Conservation (phyloP, 2,888 invertebrate genomes). For the Apoda limacodes region DNA sequence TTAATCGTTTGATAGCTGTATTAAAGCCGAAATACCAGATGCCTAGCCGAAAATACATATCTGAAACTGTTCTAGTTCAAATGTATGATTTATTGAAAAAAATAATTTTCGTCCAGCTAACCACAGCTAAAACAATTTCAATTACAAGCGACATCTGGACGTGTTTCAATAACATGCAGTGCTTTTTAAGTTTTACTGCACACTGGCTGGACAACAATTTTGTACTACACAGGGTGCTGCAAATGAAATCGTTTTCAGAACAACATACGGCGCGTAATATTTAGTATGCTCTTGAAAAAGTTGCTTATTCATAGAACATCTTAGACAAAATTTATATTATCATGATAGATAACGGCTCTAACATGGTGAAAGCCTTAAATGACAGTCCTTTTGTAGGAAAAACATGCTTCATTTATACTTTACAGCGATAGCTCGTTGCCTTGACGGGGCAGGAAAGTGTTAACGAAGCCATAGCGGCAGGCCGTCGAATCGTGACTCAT, state of each 20-base stretch:
- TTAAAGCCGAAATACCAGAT: constrained; percentile 9
- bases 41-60: constrained; percentile 8
- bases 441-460: constrained; percentile 3
- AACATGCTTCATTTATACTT: constrained; percentile 6
- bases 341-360: constrained; percentile 23
- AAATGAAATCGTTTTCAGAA: constrained; percentile 20
- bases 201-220: constrained; percentile 8
- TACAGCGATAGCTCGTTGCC: constrained; percentile 3
- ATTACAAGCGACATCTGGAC: constrained; percentile 22
- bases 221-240: constrained; percentile 15
- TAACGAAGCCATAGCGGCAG: constrained; percentile 1
- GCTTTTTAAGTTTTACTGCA: constrained; percentile 19
- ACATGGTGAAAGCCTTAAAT: constrained; percentile 7
- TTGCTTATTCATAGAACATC: constrained; percentile 26
- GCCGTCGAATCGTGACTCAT: constrained; percentile 2
- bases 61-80: constrained; percentile 5
- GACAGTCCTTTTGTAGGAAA: constrained; percentile 6
- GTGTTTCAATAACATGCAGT: constrained; percentile 12
- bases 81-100: constrained; percentile 6
- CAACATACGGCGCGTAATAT: constrained; percentile 24
- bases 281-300: constrained; percentile 22
- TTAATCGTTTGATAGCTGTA: constrained; percentile 5
- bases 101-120: background rate
- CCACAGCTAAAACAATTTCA: constrained; percentile 13
- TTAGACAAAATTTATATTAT: constrained; percentile 24